Evolutionary conservation across 2,888 invertebrate genomes (phyloP), one percentile per base, ranked within the genome.

Genomic region (Cerastoderma edule): DNA sequence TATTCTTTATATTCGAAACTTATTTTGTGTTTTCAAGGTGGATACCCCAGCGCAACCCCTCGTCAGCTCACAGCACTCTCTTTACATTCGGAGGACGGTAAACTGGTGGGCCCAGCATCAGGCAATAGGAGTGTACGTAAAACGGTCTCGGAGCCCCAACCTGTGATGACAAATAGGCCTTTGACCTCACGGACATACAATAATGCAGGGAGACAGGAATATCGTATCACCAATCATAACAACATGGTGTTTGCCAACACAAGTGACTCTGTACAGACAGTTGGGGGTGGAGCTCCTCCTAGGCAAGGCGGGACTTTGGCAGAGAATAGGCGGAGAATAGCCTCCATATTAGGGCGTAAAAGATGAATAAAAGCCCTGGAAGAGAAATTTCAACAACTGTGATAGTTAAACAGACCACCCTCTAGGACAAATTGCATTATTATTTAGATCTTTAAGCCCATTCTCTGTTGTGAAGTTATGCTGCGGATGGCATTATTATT

Each of bases 271-370:
- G 22, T 24, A 13, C 63, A 32, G 5, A 33, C 24, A 24, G 63
- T 63, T 28, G 67, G 57, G n/a, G 30, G 50, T 6, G 66, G 66
- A 13, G 73, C 48, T 22, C 50, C 50, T 24, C 67, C 63, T 35
- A 66, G 78, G 24, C 54, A 71, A 44, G 73, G 75, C 2, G 76
- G 76, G 0, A 63, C 78, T 13, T 48, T 87, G 16, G 81, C 85
- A 13, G 87, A 87, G 39, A 89, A 85, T 67, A 77, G 89, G 44
- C 80, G 80, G 53, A 78, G 89, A 64, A 89, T 89, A 28, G 87
- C 88, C 19, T 83, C 84, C 10, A 85, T 89, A 35, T 75, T 89
- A 28, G 89, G 89, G 8, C 78, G 85, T 44, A 87, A 85, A 57
- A 83, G 67, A 78, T 75, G 67, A 66, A 53, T 16, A 22, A 10